Conservation (phyloP, 92 coral and sea anemone species). For the Umimayanthus chanpuru region DNA sequence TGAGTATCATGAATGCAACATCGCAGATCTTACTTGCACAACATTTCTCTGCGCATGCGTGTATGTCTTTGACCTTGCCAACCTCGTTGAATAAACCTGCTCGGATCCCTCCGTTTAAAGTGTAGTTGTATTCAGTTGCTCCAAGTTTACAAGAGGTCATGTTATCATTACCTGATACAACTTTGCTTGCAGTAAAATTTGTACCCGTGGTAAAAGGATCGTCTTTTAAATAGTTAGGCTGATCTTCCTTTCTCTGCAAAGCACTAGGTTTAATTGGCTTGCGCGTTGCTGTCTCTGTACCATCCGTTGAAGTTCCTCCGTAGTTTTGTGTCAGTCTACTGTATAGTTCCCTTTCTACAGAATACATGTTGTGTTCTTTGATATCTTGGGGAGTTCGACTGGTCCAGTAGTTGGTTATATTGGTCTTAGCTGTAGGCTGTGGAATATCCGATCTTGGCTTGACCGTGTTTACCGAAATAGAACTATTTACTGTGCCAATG, state of each 20-base stretch:
- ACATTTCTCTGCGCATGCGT: constrained; percentile 74
- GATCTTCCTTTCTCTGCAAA: background rate
- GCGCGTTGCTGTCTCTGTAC: background rate
- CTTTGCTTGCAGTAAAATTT: background rate
- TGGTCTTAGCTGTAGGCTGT: background rate
- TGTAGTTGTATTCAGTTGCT: constrained; percentile 72
- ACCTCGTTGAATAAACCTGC: constrained; percentile 90
- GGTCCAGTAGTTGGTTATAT: background rate
- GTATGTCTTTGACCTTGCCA: constrained; percentile 66
- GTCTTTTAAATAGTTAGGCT: background rate
- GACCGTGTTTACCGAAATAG: background rate
- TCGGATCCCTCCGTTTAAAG: constrained; percentile 79
- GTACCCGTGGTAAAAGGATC: background rate
- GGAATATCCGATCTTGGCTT: constrained; percentile 35
- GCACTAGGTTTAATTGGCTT: background rate
- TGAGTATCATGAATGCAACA: constrained; percentile 88
- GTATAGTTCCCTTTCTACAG: background rate
- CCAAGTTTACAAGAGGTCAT: constrained; percentile 58
- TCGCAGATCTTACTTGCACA: constrained; percentile 84
- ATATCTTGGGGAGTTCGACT: background rate
- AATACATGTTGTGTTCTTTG: background rate
- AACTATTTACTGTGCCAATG: background rate
- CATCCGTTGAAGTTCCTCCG: background rate
- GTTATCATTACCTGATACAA: background rate
- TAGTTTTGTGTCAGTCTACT: background rate